phyloP scores from a whole-genome alignment of 2,797 vertebrate species.

The Hemibagrus guttatus region DNA sequence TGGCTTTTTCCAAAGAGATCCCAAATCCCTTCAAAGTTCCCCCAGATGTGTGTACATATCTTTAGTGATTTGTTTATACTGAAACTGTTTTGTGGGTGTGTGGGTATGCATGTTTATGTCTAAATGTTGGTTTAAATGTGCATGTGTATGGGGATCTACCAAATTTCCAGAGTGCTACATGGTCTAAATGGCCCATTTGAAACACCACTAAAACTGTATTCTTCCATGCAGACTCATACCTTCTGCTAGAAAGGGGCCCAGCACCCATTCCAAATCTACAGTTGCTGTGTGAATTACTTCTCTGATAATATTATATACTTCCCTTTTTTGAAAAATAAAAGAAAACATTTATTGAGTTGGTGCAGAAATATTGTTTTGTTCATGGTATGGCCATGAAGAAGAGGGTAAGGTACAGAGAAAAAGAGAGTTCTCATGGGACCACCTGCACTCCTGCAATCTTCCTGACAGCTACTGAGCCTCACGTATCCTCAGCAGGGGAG shows the following conservation, averaged over 20 bases:
- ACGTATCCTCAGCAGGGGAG: conserved; percentile 81
- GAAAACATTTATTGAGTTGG: conserved; percentile 78
- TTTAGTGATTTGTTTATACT: conserved; percentile 1
- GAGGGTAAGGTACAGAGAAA: conserved; percentile 56
- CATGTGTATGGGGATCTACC: conserved; percentile 62
- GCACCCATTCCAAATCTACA: conserved; percentile 81
- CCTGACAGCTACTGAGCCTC: conserved; percentile 68
- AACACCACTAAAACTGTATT: conserved; percentile 60
- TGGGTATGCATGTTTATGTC: conserved; percentile 53
- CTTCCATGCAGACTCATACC: conserved; percentile 62
- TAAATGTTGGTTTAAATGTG: conserved; percentile 47
- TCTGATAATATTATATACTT: conserved; percentile 76
- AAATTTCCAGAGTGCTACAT: conserved; percentile 76
- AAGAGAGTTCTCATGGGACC: conserved; percentile 54
- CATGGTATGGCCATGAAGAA: conserved; percentile 74
- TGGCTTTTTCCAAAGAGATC: conserved; percentile 84
- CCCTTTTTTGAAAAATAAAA: conserved; percentile 86
- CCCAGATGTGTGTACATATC: conserved; percentile 48
- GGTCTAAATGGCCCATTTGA: conserved; percentile 64
- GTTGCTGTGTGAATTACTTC: conserved; percentile 87
- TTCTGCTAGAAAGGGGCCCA: conserved; percentile 62
- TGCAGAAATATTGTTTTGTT: conserved; percentile 77
- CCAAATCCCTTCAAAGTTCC: conserved; percentile 68
- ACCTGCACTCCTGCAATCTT: conserved; percentile 54
- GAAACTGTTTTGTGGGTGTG: neutral